These are phyloP conservation scores for Ptiloglossa arizonensis DNA, from an alignment of 1,140 invertebrate genomes.

Conservation along the genomic window DNA sequence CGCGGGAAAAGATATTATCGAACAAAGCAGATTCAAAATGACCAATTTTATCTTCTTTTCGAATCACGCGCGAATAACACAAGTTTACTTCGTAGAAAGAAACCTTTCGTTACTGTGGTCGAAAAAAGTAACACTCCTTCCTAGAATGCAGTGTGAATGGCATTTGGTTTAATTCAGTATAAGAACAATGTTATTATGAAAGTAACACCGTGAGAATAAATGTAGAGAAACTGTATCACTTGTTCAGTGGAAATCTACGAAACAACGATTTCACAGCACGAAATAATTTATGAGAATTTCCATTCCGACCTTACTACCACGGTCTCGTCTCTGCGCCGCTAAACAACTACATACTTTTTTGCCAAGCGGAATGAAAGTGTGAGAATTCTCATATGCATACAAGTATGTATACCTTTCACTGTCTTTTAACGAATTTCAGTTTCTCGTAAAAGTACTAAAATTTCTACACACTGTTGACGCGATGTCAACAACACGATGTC, in stretches of 20 bases:
- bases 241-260: constrained; percentile 63
- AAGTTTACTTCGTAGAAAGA: background rate
- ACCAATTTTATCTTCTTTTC: too few species aligned
- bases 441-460: constrained; percentile 20
- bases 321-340: constrained; percentile 44
- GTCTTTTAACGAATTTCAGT: constrained; percentile 43
- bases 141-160: background rate
- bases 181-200: constrained; percentile 14
- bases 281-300: constrained; percentile 70
- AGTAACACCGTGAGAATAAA: constrained; percentile 29
- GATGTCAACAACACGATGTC: background rate
- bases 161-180: background rate
- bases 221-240: constrained; percentile 62
- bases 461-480: background rate
- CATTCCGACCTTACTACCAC: constrained; percentile 52
- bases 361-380: constrained; percentile 73
- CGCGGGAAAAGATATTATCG: too few species aligned
- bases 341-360: constrained; percentile 60
- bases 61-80: background rate
- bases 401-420: constrained; percentile 69
- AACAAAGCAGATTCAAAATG: too few species aligned
- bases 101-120: background rate
- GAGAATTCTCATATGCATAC: constrained; percentile 71
- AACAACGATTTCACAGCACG: constrained; percentile 64
- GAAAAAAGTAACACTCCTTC: background rate